Evolutionary conservation across 2,797 vertebrate genomes (phyloP), one percentile per base, ranked within the genome.

Genomic region (Taenioides sp.): DNA sequence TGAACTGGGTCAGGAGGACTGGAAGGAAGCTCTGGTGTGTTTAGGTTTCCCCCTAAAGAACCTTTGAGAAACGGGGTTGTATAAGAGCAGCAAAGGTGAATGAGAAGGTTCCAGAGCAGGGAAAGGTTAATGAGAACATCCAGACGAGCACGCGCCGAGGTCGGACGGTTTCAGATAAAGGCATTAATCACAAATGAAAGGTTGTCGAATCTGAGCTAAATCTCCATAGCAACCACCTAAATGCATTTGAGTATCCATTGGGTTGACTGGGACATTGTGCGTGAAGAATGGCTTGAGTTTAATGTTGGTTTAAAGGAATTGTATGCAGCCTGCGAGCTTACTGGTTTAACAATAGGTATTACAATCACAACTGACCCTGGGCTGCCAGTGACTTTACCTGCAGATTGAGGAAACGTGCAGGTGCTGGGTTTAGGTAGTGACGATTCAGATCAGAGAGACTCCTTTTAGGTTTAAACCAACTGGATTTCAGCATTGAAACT

Each of bases 1-100:
- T 92, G 92, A 94, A 91, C 88, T 93, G 85, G 93, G 92, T 91
- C 92, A 91, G 62, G 18, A 64, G 25, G 74, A 84, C 78, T 70
- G 74, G 74, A 82, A 59, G 59, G 43, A 47, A 47, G 43, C 43
- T 47, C 43, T 1, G 1, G 4, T 60, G 75, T 76, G 31, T 62
- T 34, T 11, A 62, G 31, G 20, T 23, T 23, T 18, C 6, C 75
- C 14, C 55, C 65, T 69, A 67, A 37, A 77, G 72, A 82, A 77
- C 71, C 58, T 40, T 81, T 69, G n/a, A 68, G 77, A 69, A 71
- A 68, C 31, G 23, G 17, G 81, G 77, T 81, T 85, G 57, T 55
- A 17, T 0, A 62, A 72, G 78, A 7, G 52, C 50, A 22, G 28
- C 18, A 25, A 68, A 40, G 76, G 52, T 11, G 25, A 64, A 16